Evolutionary conservation across 2,113 vertebrate species (phyloP).

Genomic region (Macrotus californicus): DNA sequence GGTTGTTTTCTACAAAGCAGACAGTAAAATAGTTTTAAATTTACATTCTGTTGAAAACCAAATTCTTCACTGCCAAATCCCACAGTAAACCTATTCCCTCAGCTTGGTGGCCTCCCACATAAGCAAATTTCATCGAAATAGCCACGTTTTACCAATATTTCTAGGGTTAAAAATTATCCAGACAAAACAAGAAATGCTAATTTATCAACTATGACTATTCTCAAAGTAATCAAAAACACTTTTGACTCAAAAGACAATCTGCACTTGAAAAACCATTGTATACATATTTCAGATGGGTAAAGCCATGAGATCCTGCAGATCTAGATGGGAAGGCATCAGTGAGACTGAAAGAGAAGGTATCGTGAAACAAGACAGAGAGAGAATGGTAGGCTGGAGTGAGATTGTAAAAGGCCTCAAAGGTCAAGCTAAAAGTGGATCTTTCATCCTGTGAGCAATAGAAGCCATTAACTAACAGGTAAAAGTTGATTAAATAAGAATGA

Average conservation of each 20-base stretch:
- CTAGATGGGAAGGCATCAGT: background rate
- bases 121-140: constrained; percentile 1
- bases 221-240: constrained; percentile 19
- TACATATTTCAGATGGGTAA: background rate
- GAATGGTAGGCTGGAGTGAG: background rate
- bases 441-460: background rate
- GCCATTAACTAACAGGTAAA: background rate
- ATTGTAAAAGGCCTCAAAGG: background rate
- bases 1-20: background rate
- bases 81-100: background rate
- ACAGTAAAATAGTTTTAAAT: background rate
- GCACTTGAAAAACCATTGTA: background rate
- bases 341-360: background rate
- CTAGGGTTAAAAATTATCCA: background rate
- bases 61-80: background rate
- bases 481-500: background rate
- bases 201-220: background rate
- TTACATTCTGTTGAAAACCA: constrained; percentile 7
- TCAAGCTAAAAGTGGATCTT: background rate
- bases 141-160: background rate
- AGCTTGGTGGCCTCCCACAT: background rate
- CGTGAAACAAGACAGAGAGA: background rate
- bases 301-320: background rate
- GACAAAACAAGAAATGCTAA: background rate
- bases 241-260: background rate